These are phyloP conservation scores for Nesogale talazaci DNA, from an alignment of 2,113 vertebrate species.

Conservation along the genomic window DNA sequence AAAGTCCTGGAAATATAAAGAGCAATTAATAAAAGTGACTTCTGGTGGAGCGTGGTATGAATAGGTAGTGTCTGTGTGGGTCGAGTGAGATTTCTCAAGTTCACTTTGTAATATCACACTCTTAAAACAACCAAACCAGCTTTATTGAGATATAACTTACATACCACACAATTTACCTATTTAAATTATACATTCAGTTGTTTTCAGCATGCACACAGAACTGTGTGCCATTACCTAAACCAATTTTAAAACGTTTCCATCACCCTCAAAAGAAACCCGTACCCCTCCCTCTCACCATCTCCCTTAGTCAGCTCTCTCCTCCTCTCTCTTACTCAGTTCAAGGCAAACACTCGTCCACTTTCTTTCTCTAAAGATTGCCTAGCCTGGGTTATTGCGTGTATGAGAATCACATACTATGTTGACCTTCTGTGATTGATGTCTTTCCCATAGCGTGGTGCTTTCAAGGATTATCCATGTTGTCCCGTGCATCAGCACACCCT, in stretches of 20 bases:
- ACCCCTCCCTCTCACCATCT: neutral
- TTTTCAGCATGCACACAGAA: neutral
- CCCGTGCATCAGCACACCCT: neutral
- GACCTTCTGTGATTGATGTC: neutral
- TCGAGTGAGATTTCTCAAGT: neutral
- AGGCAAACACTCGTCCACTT: neutral
- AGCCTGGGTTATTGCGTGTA: neutral
- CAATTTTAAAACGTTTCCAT: constrained; percentile 9
- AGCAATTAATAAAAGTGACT: neutral
- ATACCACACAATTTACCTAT: neutral
- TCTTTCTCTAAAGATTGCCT: neutral
- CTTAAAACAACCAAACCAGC: neutral
- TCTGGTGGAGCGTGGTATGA: neutral
- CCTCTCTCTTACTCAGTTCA: neutral
- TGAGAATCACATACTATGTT: neutral
- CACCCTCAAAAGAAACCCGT: neutral
- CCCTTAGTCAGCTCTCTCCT: neutral
- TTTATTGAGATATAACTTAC: constrained; percentile 24
- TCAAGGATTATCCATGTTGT: neutral
- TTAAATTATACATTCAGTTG: neutral
- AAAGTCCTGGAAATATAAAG: neutral
- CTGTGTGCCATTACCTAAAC: neutral
- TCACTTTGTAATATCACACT: neutral
- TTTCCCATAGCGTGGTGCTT: constrained; percentile 9
- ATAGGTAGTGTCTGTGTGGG: neutral